phyloP scores from a whole-genome alignment of 1,140 invertebrate species.

The Drosophila obscura region DNA sequence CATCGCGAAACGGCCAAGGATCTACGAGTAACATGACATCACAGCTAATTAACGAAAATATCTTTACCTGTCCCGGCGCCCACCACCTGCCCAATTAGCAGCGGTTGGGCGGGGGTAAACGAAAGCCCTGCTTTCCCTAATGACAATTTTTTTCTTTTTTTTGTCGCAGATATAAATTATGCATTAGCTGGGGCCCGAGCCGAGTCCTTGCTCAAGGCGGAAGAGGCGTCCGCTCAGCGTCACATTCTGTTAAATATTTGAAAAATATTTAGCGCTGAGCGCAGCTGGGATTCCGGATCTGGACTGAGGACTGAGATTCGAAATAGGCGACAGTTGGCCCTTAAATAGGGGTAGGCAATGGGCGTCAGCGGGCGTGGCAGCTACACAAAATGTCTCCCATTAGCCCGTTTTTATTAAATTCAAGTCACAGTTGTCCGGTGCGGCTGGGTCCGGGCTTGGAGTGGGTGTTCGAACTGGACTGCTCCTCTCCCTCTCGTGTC shows the following conservation, averaged over 20 bases:
- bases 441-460: constrained; percentile 8
- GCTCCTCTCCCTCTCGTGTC: neutral
- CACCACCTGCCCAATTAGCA: constrained; percentile 74
- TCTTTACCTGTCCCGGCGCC: constrained; percentile 24
- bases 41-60: constrained; percentile 76
- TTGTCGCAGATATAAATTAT: constrained; percentile 67
- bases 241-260: constrained; percentile 71
- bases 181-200: constrained; percentile 50
- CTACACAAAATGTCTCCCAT: constrained; percentile 67
- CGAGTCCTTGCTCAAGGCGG: constrained; percentile 2
- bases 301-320: constrained; percentile 23
- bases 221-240: constrained; percentile 17
- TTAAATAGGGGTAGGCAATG: neutral
- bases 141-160: constrained; percentile 67
- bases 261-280: constrained; percentile 66
- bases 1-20: constrained; percentile 40
- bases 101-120: constrained; percentile 13
- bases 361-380: constrained; percentile 28
- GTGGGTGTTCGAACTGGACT: neutral
- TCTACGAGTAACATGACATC: constrained; percentile 65
- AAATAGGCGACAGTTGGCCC: constrained; percentile 39
- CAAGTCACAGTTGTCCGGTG: constrained; percentile 71
- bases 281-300: constrained; percentile 39
- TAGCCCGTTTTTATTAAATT: constrained; percentile 76
- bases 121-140: constrained; percentile 51